Evolutionary conservation across 2,113 vertebrate species (phyloP).

Genomic region (Lepisosteus osseus): DNA sequence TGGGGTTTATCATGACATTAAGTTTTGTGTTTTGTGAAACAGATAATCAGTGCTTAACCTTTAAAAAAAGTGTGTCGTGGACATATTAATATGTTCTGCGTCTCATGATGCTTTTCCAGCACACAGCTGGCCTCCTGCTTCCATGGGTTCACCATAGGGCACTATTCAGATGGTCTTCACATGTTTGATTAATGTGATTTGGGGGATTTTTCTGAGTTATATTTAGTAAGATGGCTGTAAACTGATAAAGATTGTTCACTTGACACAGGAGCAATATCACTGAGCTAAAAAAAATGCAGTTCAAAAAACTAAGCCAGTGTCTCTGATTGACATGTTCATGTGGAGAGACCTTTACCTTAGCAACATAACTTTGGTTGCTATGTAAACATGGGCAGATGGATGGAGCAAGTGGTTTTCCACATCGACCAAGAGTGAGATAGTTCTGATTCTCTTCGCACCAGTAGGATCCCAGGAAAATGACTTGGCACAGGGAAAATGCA

Average conservation of each 20-base stretch:
- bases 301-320: slow-evolving; percentile 34
- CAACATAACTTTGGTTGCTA: slow-evolving; percentile 78
- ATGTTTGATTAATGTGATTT: slow-evolving; percentile 9
- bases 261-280: slow-evolving; percentile 21
- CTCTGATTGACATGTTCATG: slow-evolving; percentile 80
- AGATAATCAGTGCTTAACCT: too few relatives aligned
- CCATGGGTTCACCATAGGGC: too few relatives aligned
- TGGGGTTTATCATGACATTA: too few relatives aligned
- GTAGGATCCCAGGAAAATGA: slow-evolving; percentile 60
- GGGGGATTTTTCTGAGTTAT: slow-evolving; percentile 17
- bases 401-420: slow-evolving; percentile 62
- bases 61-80: too few relatives aligned
- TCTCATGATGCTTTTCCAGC: too few relatives aligned
- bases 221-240: slow-evolving; percentile 38
- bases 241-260: slow-evolving; percentile 37
- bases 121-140: too few relatives aligned
- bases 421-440: slow-evolving; percentile 57
- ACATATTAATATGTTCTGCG: too few relatives aligned
- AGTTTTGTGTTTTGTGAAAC: too few relatives aligned
- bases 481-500: slow-evolving; percentile 70
- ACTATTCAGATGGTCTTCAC: background rate
- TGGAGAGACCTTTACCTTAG: slow-evolving; percentile 68
- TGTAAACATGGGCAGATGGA: slow-evolving; percentile 81
- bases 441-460: slow-evolving; percentile 58
- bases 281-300: slow-evolving; percentile 15